These are phyloP conservation scores for Xylocampa areola DNA, from an alignment of 2,888 invertebrate species.

Conservation along the genomic window DNA sequence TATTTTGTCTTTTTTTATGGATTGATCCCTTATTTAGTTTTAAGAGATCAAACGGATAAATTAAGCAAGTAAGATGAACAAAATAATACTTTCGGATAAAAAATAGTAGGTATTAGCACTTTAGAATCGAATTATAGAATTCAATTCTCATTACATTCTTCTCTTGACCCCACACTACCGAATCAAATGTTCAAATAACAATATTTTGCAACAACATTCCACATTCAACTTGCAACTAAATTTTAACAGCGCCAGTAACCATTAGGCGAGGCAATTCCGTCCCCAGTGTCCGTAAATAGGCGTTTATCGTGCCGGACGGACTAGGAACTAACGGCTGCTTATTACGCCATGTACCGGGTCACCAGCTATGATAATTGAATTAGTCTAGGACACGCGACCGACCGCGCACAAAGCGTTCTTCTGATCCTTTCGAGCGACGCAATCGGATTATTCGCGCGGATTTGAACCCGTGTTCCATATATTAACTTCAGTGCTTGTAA, in stretches of 20 bases:
- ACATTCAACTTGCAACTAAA: slow-evolving; percentile 30
- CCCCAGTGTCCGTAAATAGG: slow-evolving; percentile 37
- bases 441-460: slow-evolving; percentile 84
- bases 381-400: slow-evolving; percentile 77
- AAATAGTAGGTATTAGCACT: too few species aligned
- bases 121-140: too few species aligned
- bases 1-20: too few species aligned
- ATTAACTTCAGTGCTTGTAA: slow-evolving; percentile 39
- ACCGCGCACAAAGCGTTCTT: slow-evolving; percentile 75
- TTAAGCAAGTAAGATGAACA: too few species aligned
- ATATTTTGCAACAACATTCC: slow-evolving; percentile 8
- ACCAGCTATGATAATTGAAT: slow-evolving; percentile 78
- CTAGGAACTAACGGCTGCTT: slow-evolving; percentile 49
- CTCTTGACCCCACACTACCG: not conserved
- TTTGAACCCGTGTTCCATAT: slow-evolving; percentile 80
- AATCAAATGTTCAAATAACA: slow-evolving; percentile 6
- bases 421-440: slow-evolving; percentile 71
- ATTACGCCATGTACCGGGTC: slow-evolving; percentile 52
- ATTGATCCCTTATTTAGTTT: too few species aligned
- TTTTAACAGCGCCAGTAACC: slow-evolving; percentile 35
- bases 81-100: too few species aligned
- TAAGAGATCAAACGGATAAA: too few species aligned
- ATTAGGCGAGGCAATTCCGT: slow-evolving; percentile 21
- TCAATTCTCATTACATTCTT: too few species aligned
- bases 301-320: slow-evolving; percentile 36